phyloP scores from a whole-genome alignment of 2,888 invertebrate species.

The Leuctra nigra region DNA sequence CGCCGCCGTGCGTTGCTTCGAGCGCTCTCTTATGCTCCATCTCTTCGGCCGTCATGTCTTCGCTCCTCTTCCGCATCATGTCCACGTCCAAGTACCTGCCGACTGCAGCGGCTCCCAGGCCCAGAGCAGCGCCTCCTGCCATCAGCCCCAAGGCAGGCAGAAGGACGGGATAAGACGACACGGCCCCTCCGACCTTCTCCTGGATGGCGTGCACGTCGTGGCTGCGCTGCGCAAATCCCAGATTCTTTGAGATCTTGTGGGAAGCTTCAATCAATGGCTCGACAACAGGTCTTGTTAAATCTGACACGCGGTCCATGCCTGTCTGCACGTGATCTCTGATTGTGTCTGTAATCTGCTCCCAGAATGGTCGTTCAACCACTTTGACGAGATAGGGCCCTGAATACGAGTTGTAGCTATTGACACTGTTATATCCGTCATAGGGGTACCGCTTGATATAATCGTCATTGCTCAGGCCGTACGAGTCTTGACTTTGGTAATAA shows the following conservation, averaged over 20 bases:
- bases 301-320: constrained; percentile 62
- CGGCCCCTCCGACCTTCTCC: constrained; percentile 36
- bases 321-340: constrained; percentile 61
- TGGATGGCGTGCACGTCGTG: constrained; percentile 36
- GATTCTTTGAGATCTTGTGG: constrained; percentile 69
- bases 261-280: constrained; percentile 73
- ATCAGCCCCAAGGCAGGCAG: constrained; percentile 69
- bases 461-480: constrained; percentile 28
- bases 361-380: constrained; percentile 55
- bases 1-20: constrained; percentile 36
- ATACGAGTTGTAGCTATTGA: constrained; percentile 37
- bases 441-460: constrained; percentile 28
- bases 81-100: constrained; percentile 63
- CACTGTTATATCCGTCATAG: constrained; percentile 23
- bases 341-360: constrained; percentile 65
- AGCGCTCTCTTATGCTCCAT: constrained; percentile 51
- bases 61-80: constrained; percentile 49
- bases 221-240: constrained; percentile 53
- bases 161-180: constrained; percentile 54
- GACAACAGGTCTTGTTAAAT: constrained; percentile 56
- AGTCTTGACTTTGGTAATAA: constrained; percentile 43
- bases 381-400: constrained; percentile 49
- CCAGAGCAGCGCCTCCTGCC: constrained; percentile 75
- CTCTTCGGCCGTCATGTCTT: constrained; percentile 34
- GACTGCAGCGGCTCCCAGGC: constrained; percentile 73